Percentiles rank a stretch among this genome's conserved stretches.
phyloP scores from a whole-genome alignment of 1,140 invertebrate genomes.

The Lethocerus indicus region DNA sequence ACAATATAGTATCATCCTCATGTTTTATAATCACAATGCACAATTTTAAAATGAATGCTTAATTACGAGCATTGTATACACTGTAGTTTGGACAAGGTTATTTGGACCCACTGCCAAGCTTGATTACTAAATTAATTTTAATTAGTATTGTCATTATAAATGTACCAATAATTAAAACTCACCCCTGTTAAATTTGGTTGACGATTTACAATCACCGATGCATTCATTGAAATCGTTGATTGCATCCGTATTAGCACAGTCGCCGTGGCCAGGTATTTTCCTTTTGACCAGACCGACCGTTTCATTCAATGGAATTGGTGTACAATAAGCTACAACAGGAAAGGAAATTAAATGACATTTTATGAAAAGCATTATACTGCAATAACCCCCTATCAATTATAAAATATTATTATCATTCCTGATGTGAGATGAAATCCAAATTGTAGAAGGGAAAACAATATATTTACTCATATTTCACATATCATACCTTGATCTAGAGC shows the following conservation, averaged over 20 bases:
- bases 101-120: too few species aligned
- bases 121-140: too few species aligned
- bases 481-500: not conserved
- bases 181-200: constrained; percentile 22
- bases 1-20: too few species aligned
- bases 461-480: not conserved
- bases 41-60: too few species aligned
- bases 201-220: constrained; percentile 42
- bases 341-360: too few species aligned
- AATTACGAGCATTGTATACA: too few species aligned
- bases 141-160: too few species aligned
- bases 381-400: not conserved
- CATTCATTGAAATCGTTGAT: constrained; percentile 45
- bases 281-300: constrained; percentile 36
- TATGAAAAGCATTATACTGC: not conserved
- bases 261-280: constrained; percentile 27
- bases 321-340: constrained; percentile 34
- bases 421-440: not conserved
- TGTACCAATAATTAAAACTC: too few species aligned
- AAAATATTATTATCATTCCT: not conserved
- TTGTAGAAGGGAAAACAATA: not conserved
- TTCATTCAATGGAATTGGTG: constrained; percentile 28
- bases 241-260: constrained; percentile 37
- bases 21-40: too few species aligned
- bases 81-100: too few species aligned